Base-by-base conservation (phyloP, 2,113 vertebrate genomes). In the Neolamprologus tretocephalus region DNA sequence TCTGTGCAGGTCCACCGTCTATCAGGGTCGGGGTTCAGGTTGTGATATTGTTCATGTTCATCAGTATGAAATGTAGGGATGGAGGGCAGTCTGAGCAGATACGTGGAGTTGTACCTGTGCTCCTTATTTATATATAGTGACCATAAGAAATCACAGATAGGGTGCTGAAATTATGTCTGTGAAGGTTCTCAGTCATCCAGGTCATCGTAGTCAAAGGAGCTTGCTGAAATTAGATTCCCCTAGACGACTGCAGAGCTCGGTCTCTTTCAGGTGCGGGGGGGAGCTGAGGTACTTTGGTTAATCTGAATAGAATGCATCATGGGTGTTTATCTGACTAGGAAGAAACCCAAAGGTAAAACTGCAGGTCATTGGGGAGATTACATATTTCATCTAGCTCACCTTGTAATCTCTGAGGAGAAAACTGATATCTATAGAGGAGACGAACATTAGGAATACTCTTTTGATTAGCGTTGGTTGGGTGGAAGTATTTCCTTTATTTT, bases 251-350 rank as follows among this genome's bases (percentile, higher is more conserved):
- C 66, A 47, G 21, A 26, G 40, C 21, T 73, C 40, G 0, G 58
- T 63, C 9, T 63, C 31, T 35, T 35, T 35, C 28, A 0, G 31
- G 28, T 63, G 16, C 0, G 1, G 28, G 1, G 14, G 26, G 2
- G 0, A 42, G n/a, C 66, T 42, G 2, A 73, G 68, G 21, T 73
- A 63, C 58, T 63, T 63, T 63, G 28, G 28, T 10, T 33, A 63
- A 63, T 63, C 0, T 63, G 28, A 63, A 63, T 19, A 33, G 1
- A 63, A 63, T 63, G 0, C 58, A 63, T 63, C 58, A 33, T 63
- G 0, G 19, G 28, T 19, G 58, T 19, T 33, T 0, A 63, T 33
- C 58, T 19, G 28, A 33, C 66, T 73, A 0, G 66, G 13, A 1
- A 45, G 16, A 40, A 26, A 45, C 12, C 13, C 66, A 73, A 23